Evolutionary conservation across 2,113 vertebrate species (phyloP).

Genomic region (Fulica atra): DNA sequence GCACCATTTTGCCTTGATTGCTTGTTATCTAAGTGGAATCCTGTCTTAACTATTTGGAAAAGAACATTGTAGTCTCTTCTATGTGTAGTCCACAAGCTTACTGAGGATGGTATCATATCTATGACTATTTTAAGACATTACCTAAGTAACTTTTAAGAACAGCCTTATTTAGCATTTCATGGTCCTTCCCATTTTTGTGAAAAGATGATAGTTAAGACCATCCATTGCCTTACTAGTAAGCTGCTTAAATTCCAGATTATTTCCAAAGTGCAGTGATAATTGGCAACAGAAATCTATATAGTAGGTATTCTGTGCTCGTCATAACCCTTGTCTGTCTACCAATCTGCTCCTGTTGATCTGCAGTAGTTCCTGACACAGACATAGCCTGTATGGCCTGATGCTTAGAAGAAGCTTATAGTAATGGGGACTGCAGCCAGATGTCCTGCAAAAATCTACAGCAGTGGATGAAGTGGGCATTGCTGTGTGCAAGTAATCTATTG

Average conservation of each 20-base stretch:
- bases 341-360: neutral
- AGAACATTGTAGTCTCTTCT: neutral
- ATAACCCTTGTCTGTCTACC: neutral
- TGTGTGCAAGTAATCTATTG: neutral
- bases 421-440: neutral
- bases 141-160: neutral
- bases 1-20: neutral
- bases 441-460: neutral
- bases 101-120: neutral
- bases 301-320: neutral
- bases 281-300: neutral
- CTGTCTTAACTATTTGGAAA: neutral
- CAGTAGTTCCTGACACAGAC: neutral
- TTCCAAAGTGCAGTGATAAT: neutral
- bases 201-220: neutral
- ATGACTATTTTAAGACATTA: neutral
- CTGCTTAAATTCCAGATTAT: neutral
- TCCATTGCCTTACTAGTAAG: rapidly evolving
- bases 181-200: neutral
- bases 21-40: neutral
- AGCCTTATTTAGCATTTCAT: neutral
- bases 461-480: neutral
- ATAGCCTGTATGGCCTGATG: neutral
- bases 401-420: neutral
- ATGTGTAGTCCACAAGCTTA: neutral